Base-by-base conservation (phyloP, 2,888 invertebrate species). In the Nemotelus pantherinus region DNA sequence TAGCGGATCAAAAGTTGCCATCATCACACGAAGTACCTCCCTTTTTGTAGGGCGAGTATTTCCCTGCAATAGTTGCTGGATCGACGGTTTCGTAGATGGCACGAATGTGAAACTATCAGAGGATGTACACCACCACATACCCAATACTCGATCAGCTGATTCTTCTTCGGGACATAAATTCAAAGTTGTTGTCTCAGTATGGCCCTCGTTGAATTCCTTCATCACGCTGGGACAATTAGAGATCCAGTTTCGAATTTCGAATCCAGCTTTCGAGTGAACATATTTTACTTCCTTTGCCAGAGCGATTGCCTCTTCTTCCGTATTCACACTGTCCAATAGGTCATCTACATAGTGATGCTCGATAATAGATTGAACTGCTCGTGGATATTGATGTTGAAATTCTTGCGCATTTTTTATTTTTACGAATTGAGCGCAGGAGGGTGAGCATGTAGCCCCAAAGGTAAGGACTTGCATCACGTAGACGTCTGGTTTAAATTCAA, bases 311-410 rank as follows among this genome's bases (percentile, higher is more conserved):
- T 57, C 57, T 3, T 57, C 57, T 7, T 57, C 9, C 25, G 57
- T 7, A 25, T 6, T 25, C n/a, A 57, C 57, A 9, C 7, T 9
- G 10, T 57, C 57, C n/a, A 57, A 25, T 57, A n/a, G n/a, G n/a
- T n/a, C n/a, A n/a, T n/a, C n/a, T n/a, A n/a, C n/a, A n/a, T n/a
- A 57, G 25, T 57, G 57, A 57, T 57, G 10, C 25, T 57, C 25
- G 57, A 57, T 25, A 57, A 57, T 57, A 25, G n/a, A 57, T 3
- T 57, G n/a, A 25, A 57, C 57, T 9, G 57, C 57, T 57, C 57
- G 3, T 57, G 57, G 57, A 57, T 57, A 57, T 7, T 57, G 3
- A 3, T 3, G 10, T 57, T 57, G 5, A 1, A 57, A 57, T 9
- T 57, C 7, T 57, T 25, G 9, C 25, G 57, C 57, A 9, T 57